Percentiles rank a stretch among this genome's conserved stretches.
phyloP scores from a whole-genome alignment of 1,140 invertebrate genomes.

The Augochlora pura region DNA sequence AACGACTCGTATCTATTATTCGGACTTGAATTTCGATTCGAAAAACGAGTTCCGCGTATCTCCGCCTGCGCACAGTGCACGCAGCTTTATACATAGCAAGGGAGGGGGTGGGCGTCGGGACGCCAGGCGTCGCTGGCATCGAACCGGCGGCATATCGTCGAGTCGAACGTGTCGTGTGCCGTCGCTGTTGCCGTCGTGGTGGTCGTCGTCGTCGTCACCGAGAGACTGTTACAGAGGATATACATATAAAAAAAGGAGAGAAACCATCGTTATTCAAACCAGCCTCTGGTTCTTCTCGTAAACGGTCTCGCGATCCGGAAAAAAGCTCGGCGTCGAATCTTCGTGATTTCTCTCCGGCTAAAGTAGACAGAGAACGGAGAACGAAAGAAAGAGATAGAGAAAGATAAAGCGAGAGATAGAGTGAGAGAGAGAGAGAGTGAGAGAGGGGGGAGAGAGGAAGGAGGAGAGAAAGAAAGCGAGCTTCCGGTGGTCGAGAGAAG shows the following conservation, averaged over 20 bases:
- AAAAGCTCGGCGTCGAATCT: background rate
- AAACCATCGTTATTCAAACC: too few species aligned
- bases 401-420: too few species aligned
- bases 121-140: conserved; percentile 67
- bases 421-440: too few species aligned
- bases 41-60: too few species aligned
- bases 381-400: too few species aligned
- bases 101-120: conserved; percentile 59
- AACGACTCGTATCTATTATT: too few species aligned
- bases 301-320: background rate
- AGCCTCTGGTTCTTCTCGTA: too few species aligned
- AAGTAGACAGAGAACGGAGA: too few species aligned
- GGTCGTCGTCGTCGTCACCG: background rate
- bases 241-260: conserved; percentile 1
- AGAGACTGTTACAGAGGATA: conserved; percentile 8
- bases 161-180: conserved; percentile 59
- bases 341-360: background rate
- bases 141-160: conserved; percentile 64
- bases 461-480: too few species aligned
- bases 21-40: background rate
- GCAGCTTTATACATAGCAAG: background rate
- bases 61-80: background rate
- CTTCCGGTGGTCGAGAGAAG: conserved; percentile 11
- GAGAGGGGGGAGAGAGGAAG: too few species aligned
- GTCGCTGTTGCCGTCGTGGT: conserved; percentile 37